phyloP scores from a whole-genome alignment of 1,140 invertebrate genomes.

The Temnothorax curvispinosus region DNA sequence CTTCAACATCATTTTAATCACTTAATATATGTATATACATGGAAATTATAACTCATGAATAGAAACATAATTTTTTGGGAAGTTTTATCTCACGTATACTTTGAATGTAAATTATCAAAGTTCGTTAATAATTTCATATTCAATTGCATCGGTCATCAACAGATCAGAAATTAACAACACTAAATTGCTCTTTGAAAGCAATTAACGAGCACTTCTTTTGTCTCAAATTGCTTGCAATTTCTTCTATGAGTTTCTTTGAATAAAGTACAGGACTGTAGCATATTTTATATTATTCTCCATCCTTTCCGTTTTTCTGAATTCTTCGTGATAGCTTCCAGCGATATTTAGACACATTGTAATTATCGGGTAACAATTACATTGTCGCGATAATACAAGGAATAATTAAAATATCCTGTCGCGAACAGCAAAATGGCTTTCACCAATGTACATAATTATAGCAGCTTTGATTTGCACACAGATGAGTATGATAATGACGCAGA shows the following conservation, averaged over 20 bases:
- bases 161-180: background rate
- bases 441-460: background rate
- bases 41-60: background rate
- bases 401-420: background rate
- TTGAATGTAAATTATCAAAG: background rate
- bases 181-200: background rate
- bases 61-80: background rate
- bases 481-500: background rate
- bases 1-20: background rate
- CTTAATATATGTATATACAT: background rate
- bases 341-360: background rate
- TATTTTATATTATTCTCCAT: background rate
- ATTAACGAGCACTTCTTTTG: background rate
- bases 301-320: background rate
- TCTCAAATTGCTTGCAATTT: background rate
- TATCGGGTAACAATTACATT: background rate
- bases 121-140: background rate
- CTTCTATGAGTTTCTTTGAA: background rate
- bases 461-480: background rate
- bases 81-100: background rate
- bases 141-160: background rate
- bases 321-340: background rate
- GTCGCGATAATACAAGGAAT: background rate
- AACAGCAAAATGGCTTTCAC: background rate
- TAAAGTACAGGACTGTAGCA: background rate